Percentiles rank a stretch among this genome's conserved stretches.
These are phyloP conservation scores for Acrobasis repandana DNA, from an alignment of 2,888 invertebrate species.

Conservation along the genomic window DNA sequence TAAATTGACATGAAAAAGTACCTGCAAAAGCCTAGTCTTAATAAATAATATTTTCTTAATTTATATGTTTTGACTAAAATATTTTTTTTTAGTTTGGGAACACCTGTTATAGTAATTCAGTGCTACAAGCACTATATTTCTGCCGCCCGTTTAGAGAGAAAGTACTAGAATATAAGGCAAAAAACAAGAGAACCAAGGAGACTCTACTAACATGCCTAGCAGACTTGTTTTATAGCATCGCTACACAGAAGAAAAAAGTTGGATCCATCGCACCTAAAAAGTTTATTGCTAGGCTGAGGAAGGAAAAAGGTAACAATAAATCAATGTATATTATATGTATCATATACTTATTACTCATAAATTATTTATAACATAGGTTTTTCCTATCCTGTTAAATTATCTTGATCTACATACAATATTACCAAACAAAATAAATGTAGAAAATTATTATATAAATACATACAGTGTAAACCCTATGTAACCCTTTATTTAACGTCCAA, in stretches of 20 bases:
- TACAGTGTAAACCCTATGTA: too few species aligned
- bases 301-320: slow-evolving; percentile 92
- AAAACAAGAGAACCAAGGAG: slow-evolving; percentile 97
- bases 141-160: slow-evolving; percentile 99
- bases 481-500: too few species aligned
- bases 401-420: too few species aligned
- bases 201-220: slow-evolving; percentile 98
- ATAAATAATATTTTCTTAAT: too few species aligned
- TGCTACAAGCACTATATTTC: slow-evolving; percentile 99
- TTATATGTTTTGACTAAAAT: slow-evolving; percentile 24
- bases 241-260: slow-evolving; percentile 99
- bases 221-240: slow-evolving; percentile 99
- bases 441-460: too few species aligned
- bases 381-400: too few species aligned
- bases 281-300: slow-evolving; percentile 98
- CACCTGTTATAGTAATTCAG: slow-evolving; percentile 99
- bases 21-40: too few species aligned
- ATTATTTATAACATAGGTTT: too few species aligned
- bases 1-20: too few species aligned
- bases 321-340: too few species aligned
- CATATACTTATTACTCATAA: too few species aligned
- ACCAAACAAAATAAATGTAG: too few species aligned
- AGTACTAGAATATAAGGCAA: slow-evolving; percentile 98
- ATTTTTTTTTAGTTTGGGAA: slow-evolving; percentile 94
- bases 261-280: slow-evolving; percentile 99